Base-by-base conservation (phyloP, 2,797 vertebrate genomes). In the Decapterus maruadsi region DNA sequence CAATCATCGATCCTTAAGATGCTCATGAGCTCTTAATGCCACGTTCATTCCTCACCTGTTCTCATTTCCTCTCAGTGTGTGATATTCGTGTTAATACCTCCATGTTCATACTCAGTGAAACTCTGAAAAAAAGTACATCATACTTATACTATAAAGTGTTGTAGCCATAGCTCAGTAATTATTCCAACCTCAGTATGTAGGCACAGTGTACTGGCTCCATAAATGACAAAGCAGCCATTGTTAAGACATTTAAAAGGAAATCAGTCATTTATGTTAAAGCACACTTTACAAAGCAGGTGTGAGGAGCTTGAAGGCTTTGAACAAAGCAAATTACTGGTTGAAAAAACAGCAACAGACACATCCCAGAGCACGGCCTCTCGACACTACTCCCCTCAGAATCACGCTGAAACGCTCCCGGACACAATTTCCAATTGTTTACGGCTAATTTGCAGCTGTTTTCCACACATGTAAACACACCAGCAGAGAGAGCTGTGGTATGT, bases 361-460 rank as follows among this genome's bases (percentile, higher is more conserved):
- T 68, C 68, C 54, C 75, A 38, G 66, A 2, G 19, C 31, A 2
- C 0, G 13, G 61, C 81, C 60, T 53, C 67, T 59, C 6, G 1
- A 59, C 73, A n/a, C 60, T 2, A 0, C 26, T 82, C 80, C 72
- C 26, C n/a, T 40, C 67, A 26, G 69, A 69, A 22, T 17, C 16
- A 6, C 3, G 11, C 51, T 17, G 3, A 71, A 86, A 64, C 0
- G 72, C 87, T 83, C 60, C 68, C 16, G 29, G 87, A 55, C 63
- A 67, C 82, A 80, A 70, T 81, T 86, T 83, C 22, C 58, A 36
- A 84, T 87, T 92, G 90, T 91, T 91, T 92, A 88, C 48, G 51
- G 85, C 72, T 87, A 88, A 89, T 92, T 92, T 91, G 78, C 67
- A 4, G 6, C 67, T 70, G 54, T 87, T 90, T 90, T 83, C 69